phyloP scores from a whole-genome alignment of 2,797 vertebrate species.

The Amniataba percoides region DNA sequence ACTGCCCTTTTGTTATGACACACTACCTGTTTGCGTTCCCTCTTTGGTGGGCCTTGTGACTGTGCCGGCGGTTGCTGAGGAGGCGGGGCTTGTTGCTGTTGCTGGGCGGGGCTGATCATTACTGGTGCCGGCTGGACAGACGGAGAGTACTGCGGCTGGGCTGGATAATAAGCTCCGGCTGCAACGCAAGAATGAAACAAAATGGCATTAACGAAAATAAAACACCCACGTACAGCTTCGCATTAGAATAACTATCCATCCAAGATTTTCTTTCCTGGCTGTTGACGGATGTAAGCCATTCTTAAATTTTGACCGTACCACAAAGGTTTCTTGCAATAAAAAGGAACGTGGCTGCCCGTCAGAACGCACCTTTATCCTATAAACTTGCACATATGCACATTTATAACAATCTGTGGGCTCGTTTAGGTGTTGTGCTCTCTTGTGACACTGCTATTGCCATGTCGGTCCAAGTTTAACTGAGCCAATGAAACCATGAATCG shows the following conservation, averaged over 20 bases:
- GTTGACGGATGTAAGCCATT: not conserved
- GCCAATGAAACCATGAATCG: not conserved
- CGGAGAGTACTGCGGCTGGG: conserved; percentile 90
- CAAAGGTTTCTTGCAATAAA: not conserved
- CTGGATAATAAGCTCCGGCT: conserved; percentile 95
- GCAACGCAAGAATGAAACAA: conserved; percentile 32
- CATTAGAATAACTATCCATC: not conserved
- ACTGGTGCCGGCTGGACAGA: conserved; percentile 90
- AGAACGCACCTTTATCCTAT: not conserved
- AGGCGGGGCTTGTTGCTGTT: conserved; percentile 82
- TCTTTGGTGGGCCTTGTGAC: conserved; percentile 90
- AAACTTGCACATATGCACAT: not conserved
- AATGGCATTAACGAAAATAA: conserved; percentile 10
- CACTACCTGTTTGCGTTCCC: conserved; percentile 94
- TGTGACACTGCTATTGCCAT: not conserved
- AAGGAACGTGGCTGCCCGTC: not conserved
- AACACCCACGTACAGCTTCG: not conserved
- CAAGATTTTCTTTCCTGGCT: not conserved
- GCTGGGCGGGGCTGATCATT: conserved; percentile 89
- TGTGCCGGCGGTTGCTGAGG: conserved; percentile 82
- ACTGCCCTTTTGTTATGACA: conserved; percentile 71
- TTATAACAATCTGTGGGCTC: not conserved
- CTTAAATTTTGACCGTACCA: not conserved
- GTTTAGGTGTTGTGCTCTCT: not conserved
- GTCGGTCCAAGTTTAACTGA: not conserved